Evolutionary conservation across 2,113 vertebrate species (phyloP), one percentile per base, ranked within the genome.

Genomic region (Trogon surrucura): DNA sequence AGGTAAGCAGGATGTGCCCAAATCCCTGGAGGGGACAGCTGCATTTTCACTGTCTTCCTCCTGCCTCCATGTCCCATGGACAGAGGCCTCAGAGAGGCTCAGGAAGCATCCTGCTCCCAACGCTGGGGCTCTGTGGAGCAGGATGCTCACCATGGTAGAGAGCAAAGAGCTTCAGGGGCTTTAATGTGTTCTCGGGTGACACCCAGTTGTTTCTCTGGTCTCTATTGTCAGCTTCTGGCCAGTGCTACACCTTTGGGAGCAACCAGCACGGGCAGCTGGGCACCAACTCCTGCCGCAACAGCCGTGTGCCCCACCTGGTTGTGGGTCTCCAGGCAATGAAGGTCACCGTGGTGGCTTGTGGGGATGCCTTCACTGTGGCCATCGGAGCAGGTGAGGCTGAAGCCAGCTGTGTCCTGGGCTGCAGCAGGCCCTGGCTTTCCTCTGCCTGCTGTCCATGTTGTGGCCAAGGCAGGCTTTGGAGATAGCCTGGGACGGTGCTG

Each of bases 211-310:
- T 41, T 78, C 27, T 91, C 27, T 62, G 8, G 1, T 80, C 36
- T 77, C 64, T 84, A 4, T 72, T 79, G 10, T 22, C 96, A 99
- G 99, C 98, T 45, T 98, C 96, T 15, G 99, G 99, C 29, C 98
- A 98, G 95, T 99, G 99, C 95, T 99, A 99, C 71, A 99, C 99
- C 67, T 99, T 99, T 29, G 99, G 99, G 91, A 99, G 99, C 98
- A 99, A 99, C 98, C 99, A 99, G 93, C 99, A 99, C 0, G 99
- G 99, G 13, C 99, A 99, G 95, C 96, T 99, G 95, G 99, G 99
- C 88, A 98, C 98, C 92, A 98, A 54, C 69, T 98, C 98, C 19
- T 98, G 98, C 69, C 97, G 98, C 36, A 98, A 95, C 97, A 99
- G 99, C 95, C 98, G 99, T 0, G 95, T 98, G 56, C 99, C 99